Evolutionary conservation across 1,140 invertebrate genomes (phyloP), one percentile per base, ranked within the genome.

Genomic region (Nasonia giraulti): DNA sequence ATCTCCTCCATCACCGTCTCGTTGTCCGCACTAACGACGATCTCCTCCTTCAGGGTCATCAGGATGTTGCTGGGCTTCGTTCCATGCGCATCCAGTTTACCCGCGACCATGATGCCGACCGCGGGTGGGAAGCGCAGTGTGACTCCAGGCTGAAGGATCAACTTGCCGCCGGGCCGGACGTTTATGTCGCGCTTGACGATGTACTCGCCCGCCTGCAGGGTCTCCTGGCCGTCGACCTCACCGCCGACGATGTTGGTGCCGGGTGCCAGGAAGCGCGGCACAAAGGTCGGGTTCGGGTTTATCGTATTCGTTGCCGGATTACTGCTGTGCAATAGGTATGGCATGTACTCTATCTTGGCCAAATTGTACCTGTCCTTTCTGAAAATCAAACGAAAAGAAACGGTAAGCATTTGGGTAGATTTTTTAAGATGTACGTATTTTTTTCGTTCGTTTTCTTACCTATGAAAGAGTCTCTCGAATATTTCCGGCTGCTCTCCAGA

Each of bases 81-180:
- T 1, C 97, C 97, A 87, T 95, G 94, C 1, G 97, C 97, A 88
- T 98, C 97, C 50, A 99, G 91, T 90, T 96, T 96, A 7, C 98
- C 98, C 62, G 98, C 97, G 4, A 99, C 96, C 96, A 99, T 98
- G 94, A 99, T 98, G 20, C 99, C 99, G 69, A 99, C 96, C 50
- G 97, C 96, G 73, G 98, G 96, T 75, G 97, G 96, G 93, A 98
- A 98, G 86, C 95, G 95, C 3, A 99, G 93, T 0, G 95, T 97
- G 0, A 98, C 98, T 0, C 98, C 98, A 2, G 97, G 96, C 66
- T 97, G 95, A 17, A 99, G 93, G 0, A 96, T 96, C 12, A 99
- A 93, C 90, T 96, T 97, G 14, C 97, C 98, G 33, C 96, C 96
- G 2, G 97, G 97, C 78, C 97, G 93, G 6, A 99, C 95, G 89